phyloP scores from a whole-genome alignment of 37 sponge, comb jelly and placozoan species.

The Spongilla lacustris region DNA sequence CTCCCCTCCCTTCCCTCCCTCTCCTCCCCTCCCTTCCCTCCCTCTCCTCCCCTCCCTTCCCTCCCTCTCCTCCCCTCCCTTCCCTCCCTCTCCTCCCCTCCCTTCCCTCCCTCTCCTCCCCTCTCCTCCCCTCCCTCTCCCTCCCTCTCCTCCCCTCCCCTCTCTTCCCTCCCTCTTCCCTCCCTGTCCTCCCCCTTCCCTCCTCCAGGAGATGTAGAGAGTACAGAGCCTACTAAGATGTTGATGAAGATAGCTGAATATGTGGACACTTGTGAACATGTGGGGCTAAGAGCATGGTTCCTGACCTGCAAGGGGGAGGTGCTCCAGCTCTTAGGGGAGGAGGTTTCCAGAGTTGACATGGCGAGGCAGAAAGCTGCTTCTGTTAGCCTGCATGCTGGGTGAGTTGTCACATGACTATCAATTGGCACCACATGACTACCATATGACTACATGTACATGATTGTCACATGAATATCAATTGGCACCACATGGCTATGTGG shows the following conservation, averaged over 20 bases:
- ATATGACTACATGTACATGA: no score
- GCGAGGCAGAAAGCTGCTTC: background rate
- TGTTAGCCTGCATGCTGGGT: background rate
- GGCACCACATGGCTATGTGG: no score
- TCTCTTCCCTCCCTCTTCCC: background rate
- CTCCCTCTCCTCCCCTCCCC: background rate
- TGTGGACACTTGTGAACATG: constrained; percentile 52
- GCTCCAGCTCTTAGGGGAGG: constrained; percentile 45
- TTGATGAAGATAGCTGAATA: constrained; percentile 85
- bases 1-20: no score
- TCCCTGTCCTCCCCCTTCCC: background rate
- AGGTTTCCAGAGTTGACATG: constrained; percentile 13
- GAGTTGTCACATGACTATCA: background rate
- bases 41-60: background rate
- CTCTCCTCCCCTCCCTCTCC: background rate
- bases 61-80: background rate
- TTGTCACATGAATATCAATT: no score
- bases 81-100: background rate
- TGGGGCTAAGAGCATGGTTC: constrained; percentile 72
- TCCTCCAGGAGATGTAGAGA: constrained; percentile 78
- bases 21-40: no score
- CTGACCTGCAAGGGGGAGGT: constrained; percentile 47
- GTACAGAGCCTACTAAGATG: constrained; percentile 87
- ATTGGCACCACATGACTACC: no score
- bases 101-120: background rate